phyloP scores from a whole-genome alignment of 1,140 invertebrate species.

The Tribolium madens region DNA sequence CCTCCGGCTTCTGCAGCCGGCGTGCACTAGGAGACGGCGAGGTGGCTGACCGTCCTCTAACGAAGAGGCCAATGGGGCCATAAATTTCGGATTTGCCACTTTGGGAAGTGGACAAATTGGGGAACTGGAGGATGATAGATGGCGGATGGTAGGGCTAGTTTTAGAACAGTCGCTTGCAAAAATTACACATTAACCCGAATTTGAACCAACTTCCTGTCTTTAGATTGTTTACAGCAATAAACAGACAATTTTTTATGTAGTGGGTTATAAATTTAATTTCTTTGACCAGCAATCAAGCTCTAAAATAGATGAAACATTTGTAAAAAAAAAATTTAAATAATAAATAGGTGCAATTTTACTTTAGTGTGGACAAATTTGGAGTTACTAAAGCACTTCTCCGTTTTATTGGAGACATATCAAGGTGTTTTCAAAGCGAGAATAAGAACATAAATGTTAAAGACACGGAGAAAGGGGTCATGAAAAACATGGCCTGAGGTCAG shows the following conservation, averaged over 20 bases:
- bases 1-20: not conserved
- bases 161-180: not conserved
- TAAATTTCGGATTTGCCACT: not conserved
- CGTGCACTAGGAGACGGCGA: constrained; percentile 4
- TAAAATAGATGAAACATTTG: too few species aligned
- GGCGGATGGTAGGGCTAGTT: not conserved
- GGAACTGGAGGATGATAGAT: not conserved
- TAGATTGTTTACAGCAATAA: too few species aligned
- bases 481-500: not conserved
- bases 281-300: too few species aligned
- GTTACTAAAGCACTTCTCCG: not conserved
- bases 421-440: constrained; percentile 32
- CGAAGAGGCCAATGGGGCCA: not conserved
- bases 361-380: not conserved
- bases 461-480: not conserved
- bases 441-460: constrained; percentile 23
- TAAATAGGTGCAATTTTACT: too few species aligned
- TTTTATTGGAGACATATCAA: constrained; percentile 4
- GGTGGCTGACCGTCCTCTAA: constrained; percentile 9
- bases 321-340: too few species aligned
- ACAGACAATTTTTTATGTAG: too few species aligned
- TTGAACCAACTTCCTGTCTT: not conserved
- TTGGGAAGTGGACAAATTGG: not conserved
- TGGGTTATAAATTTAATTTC: too few species aligned
- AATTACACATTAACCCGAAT: not conserved